Percentiles rank a stretch among this genome's conserved stretches.
These are phyloP conservation scores for Rhyzopertha dominica DNA, from an alignment of 1,140 invertebrate genomes.

Conservation along the genomic window DNA sequence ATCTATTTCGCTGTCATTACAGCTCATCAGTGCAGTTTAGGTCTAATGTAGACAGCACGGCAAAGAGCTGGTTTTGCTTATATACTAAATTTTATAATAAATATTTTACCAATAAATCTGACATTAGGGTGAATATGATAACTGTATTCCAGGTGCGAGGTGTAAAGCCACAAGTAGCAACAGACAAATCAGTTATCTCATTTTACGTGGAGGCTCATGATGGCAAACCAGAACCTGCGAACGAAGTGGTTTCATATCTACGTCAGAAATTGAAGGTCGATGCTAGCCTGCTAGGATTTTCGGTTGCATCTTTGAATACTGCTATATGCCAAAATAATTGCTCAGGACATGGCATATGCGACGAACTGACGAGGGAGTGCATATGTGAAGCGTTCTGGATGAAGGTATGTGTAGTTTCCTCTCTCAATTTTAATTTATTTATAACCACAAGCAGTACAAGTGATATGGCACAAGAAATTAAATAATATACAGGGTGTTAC, in stretches of 20 bases:
- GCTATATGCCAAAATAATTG: conserved; percentile 88
- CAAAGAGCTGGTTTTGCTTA: too few species aligned
- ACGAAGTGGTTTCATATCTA: conserved; percentile 45
- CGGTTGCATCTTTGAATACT: conserved; percentile 72
- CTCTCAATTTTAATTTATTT: too few species aligned
- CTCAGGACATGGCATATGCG: conserved; percentile 86
- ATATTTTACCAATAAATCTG: too few species aligned
- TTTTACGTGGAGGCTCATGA: conserved; percentile 53
- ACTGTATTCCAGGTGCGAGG: conserved; percentile 31
- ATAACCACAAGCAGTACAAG: not conserved
- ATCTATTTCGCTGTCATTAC: too few species aligned
- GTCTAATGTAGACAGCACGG: too few species aligned
- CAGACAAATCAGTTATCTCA: conserved; percentile 55
- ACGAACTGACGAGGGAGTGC: conserved; percentile 76
- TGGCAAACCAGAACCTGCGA: conserved; percentile 35
- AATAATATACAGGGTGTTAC: not conserved
- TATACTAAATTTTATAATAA: too few species aligned
- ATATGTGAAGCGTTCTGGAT: conserved; percentile 96
- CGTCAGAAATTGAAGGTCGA: conserved; percentile 64
- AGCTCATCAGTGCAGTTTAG: too few species aligned
- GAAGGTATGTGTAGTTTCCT: conserved; percentile 54
- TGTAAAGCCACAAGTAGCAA: conserved; percentile 40
- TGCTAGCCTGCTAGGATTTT: conserved; percentile 65
- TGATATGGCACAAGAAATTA: not conserved
- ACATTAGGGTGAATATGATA: too few species aligned